Base-by-base conservation (phyloP, 2,888 invertebrate species). In the Rotaria sp. region DNA sequence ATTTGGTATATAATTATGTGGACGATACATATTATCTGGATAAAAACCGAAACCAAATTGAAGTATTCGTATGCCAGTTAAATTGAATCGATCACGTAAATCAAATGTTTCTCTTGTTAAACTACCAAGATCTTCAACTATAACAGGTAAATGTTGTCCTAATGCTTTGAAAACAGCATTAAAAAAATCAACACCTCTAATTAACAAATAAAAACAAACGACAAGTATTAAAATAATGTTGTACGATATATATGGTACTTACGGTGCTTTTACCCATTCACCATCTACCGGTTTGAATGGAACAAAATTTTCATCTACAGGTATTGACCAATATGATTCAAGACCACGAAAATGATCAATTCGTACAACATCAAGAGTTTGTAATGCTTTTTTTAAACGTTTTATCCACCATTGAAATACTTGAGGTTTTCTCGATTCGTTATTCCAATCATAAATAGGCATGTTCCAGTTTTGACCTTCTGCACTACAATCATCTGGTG, bases 301-400 rank as follows among this genome's bases (percentile, higher is more conserved):
- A 74, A 35, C 11, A 35, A 21, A 18, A 74, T 30, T 74, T 30
- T 30, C 38, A 38, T 74, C 74, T 2, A 74, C 74, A 38, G 74
- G 74, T 13, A 74, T 74, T 7, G 74, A 74, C 74, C 74, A 74
- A 38, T 74, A 74, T 2, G 74, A 11, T 74, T 74, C 74, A 38
- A 74, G 38, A 38, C 74, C 74, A 74, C 74, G 74, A 74, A 74
- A 74, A 74, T 74, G 74, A 74, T 74, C 74, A 38, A 74, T 74
- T 21, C 74, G 74, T 18, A 74, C 74, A 74, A 30, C 11, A 74
- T 74, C 74, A 18, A 74, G 18, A 7, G 38, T 35, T 38, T 74
- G 18, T 21, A 74, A 21, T 74, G 38, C 21, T 74, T 74, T 74
- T 38, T 74, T 3, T 38, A 74, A 38, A 35, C 74, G 74, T 74